Evolutionary conservation across 2,888 invertebrate species (phyloP).

Genomic region (Acronicta psi): DNA sequence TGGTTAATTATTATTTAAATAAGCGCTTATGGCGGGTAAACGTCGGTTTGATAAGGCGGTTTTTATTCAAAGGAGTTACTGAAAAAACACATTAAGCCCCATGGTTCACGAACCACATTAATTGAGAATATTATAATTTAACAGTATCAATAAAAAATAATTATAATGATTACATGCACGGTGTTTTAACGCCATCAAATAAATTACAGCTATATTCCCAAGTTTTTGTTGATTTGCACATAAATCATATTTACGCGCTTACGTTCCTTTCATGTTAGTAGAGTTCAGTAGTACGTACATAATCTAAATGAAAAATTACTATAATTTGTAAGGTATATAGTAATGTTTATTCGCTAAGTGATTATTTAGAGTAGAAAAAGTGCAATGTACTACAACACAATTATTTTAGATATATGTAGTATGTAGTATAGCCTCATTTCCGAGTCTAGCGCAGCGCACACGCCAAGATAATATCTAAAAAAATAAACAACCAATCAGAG

Average conservation of each 20-base stretch:
- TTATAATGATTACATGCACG: constrained; percentile 9
- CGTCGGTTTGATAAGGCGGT: neutral
- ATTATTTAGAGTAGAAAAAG: constrained; percentile 1
- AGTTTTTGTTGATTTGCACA: constrained; percentile 22
- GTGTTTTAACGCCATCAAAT: constrained; percentile 16
- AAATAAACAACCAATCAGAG: constrained; percentile 15
- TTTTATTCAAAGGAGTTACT: neutral
- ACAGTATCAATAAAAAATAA: constrained; percentile 11
- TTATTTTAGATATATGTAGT: neutral
- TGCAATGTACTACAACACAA: neutral
- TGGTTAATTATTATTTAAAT: neutral
- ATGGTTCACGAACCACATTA: constrained; percentile 8
- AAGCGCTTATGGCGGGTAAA: neutral
- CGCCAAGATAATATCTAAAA: constrained; percentile 1
- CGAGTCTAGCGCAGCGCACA: constrained; percentile 5
- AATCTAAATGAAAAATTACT: constrained; percentile 2
- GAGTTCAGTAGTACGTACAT: neutral
- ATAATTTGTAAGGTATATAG: neutral
- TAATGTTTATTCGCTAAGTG: constrained; percentile 5
- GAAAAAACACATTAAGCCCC: neutral
- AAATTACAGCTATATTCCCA: constrained; percentile 8
- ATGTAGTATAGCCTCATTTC: neutral
- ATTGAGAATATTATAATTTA: constrained; percentile 12
- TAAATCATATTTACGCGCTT: constrained; percentile 11
- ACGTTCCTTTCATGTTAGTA: constrained; percentile 6